These are phyloP conservation scores for Crypturellus undulatus DNA, from an alignment of 2,113 vertebrate species.

Conservation along the genomic window DNA sequence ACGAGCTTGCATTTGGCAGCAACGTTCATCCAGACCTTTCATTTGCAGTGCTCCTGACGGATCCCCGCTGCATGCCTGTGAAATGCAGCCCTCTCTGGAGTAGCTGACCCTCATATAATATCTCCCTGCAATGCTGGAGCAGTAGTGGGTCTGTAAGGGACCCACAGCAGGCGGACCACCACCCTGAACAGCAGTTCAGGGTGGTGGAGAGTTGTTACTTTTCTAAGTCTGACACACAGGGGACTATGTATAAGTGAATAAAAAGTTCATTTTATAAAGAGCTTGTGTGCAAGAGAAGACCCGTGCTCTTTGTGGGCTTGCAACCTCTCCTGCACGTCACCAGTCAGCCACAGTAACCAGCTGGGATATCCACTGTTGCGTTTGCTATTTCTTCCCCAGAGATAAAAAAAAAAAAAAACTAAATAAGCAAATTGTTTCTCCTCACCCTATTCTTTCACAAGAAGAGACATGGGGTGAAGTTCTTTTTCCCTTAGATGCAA, in stretches of 20 bases:
- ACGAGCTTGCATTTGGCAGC: neutral
- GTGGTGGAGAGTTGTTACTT: neutral
- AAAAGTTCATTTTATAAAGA: neutral
- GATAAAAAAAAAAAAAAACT: neutral
- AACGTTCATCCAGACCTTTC: neutral
- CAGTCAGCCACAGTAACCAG: neutral
- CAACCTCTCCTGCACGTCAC: rapidly evolving
- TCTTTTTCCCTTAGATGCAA: neutral
- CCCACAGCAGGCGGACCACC: too few species aligned
- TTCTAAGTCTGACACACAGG: neutral
- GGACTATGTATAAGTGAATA: neutral
- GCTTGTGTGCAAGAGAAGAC: neutral
- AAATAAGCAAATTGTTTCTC: neutral
- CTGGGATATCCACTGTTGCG: neutral
- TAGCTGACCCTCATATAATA: neutral
- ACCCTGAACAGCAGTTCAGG: neutral
- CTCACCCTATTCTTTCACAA: neutral
- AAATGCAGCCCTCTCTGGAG: neutral
- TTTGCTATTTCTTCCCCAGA: neutral
- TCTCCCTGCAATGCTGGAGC: neutral
- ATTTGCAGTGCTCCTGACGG: neutral
- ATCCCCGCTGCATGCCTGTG: neutral
- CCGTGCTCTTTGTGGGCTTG: neutral
- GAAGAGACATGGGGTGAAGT: neutral
- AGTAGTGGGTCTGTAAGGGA: neutral